Conservation (phyloP, 2,888 invertebrate genomes). For the Entomobrya multifasciata region DNA sequence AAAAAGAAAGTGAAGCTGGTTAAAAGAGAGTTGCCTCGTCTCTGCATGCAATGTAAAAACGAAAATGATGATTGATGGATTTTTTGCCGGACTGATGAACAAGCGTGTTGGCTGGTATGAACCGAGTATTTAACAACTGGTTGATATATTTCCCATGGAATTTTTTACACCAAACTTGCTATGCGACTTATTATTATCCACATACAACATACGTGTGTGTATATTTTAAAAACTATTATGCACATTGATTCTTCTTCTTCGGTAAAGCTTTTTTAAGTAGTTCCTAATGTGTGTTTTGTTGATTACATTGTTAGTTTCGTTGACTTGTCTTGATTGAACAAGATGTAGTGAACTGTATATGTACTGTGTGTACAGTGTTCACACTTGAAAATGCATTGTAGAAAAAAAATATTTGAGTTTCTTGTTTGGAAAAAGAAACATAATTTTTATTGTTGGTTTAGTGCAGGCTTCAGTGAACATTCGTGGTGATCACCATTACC, state of each 20-base stretch:
- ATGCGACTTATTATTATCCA: too few species aligned
- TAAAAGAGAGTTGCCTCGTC: background rate
- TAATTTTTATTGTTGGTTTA: background rate
- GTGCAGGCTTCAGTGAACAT: background rate
- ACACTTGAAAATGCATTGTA: slow-evolving; percentile 13
- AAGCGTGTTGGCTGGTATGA: background rate
- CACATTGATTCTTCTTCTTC: background rate
- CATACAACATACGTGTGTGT: background rate
- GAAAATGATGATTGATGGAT: slow-evolving; percentile 42
- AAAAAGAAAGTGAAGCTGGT: background rate
- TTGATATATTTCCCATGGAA: background rate
- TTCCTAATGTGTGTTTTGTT: slow-evolving; percentile 31
- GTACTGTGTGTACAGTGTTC: background rate
- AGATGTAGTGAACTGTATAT: background rate
- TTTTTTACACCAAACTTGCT: slow-evolving; percentile 16
- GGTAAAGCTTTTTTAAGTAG: slow-evolving; percentile 1
- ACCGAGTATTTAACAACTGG: slow-evolving; percentile 4
- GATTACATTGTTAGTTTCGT: slow-evolving; percentile 38
- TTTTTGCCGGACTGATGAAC: slow-evolving; percentile 28
- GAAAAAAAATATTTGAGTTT: slow-evolving; percentile 25
- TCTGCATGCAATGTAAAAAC: background rate
- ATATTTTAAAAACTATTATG: too few species aligned
- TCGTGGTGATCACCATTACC: slow-evolving; percentile 13
- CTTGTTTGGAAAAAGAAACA: slow-evolving; percentile 41
- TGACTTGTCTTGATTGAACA: slow-evolving; percentile 16